These are phyloP conservation scores for Heterodera filipjevi DNA, from an alignment of 2,888 invertebrate genomes.

Conservation along the genomic window DNA sequence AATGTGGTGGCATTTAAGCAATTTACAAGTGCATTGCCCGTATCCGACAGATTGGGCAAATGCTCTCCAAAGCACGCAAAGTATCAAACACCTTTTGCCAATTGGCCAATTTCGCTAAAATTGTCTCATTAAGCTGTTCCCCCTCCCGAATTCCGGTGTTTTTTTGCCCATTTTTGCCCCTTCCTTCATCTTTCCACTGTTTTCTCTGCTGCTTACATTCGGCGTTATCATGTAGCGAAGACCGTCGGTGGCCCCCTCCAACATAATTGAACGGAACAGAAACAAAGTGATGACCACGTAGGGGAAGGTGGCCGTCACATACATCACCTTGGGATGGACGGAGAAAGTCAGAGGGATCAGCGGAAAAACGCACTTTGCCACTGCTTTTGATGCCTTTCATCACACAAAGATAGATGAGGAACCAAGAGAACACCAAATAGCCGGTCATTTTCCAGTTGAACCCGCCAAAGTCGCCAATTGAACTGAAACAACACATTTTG, in stretches of 20 bases:
- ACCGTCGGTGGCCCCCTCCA: conserved; percentile 84
- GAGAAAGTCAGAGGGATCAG: conserved; percentile 5
- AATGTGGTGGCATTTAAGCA: conserved; percentile 1
- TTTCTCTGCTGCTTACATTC: conserved; percentile 72
- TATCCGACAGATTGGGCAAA: conserved; percentile 7
- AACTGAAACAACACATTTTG: conserved; percentile 46
- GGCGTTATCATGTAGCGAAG: conserved; percentile 88
- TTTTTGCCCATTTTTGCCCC: conserved; percentile 23
- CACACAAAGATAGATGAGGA: conserved; percentile 85
- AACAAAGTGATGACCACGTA: conserved; percentile 91
- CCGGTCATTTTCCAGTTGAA: conserved; percentile 91
- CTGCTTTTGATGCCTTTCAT: conserved; percentile 96
- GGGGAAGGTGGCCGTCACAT: conserved; percentile 92
- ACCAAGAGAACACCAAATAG: conserved; percentile 85
- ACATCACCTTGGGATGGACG: conserved; percentile 76
- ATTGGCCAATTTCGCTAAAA: background rate
- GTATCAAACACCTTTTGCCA: background rate
- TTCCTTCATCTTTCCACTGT: background rate
- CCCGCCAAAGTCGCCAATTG: conserved; percentile 77
- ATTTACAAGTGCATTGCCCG: background rate
- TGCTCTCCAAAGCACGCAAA: conserved; percentile 18
- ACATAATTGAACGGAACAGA: conserved; percentile 85
- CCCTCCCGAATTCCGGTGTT: background rate
- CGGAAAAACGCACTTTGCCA: conserved; percentile 76
- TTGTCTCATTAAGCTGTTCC: background rate